Evolutionary conservation across 2,888 invertebrate genomes (phyloP).

Genomic region (Meloe dianella): DNA sequence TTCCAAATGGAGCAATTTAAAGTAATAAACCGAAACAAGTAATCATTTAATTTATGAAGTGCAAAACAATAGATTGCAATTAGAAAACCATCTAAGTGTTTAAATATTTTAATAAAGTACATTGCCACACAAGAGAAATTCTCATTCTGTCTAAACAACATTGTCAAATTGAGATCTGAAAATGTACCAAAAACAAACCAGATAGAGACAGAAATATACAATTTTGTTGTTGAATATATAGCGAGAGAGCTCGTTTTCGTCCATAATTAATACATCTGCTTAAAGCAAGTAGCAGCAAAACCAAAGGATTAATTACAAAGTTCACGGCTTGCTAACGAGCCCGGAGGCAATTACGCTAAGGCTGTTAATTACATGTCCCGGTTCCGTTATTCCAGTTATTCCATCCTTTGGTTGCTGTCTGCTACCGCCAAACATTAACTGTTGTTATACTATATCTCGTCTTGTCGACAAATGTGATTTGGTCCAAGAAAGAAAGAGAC

Average conservation of each 20-base stretch:
- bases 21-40: constrained; percentile 22
- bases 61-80: constrained; percentile 40
- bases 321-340: constrained; percentile 63
- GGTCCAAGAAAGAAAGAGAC: neutral
- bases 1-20: constrained; percentile 15
- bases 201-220: neutral
- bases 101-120: constrained; percentile 49
- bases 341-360: constrained; percentile 62
- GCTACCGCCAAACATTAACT: constrained; percentile 19
- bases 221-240: neutral
- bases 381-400: constrained; percentile 38
- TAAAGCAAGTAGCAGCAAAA: constrained; percentile 55
- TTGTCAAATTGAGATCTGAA: neutral
- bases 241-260: constrained; percentile 48
- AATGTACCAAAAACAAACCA: neutral
- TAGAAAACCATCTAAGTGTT: constrained; percentile 43
- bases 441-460: constrained; percentile 22
- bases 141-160: neutral
- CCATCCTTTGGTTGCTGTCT: constrained; percentile 24
- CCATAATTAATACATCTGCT: constrained; percentile 60
- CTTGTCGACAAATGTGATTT: constrained; percentile 18
- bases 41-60: constrained; percentile 30
- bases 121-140: constrained; percentile 34
- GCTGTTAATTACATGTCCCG: constrained; percentile 61
- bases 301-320: constrained; percentile 63